Evolutionary conservation across 1,140 invertebrate species (phyloP).

Genomic region (Sycophila sp.): DNA sequence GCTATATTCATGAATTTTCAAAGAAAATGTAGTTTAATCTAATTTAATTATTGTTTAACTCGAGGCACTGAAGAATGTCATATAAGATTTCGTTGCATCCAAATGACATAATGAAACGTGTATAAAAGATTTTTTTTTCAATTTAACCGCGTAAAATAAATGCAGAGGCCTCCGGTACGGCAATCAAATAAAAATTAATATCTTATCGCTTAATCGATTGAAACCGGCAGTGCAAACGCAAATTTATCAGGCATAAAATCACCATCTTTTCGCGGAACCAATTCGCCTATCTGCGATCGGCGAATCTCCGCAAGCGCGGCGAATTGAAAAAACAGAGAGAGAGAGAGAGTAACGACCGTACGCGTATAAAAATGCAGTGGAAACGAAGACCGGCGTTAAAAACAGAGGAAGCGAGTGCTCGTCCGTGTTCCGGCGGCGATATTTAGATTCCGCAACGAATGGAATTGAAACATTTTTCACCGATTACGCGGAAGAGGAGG

Average conservation of each 20-base stretch:
- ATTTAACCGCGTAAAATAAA: too few relatives aligned
- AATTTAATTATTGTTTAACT: too few relatives aligned
- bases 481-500: constrained; percentile 41
- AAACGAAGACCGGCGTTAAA: background rate
- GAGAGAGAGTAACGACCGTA: background rate
- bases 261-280: background rate
- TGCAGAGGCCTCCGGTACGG: too few relatives aligned
- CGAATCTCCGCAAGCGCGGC: background rate
- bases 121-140: too few relatives aligned
- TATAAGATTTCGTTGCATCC: too few relatives aligned
- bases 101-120: too few relatives aligned
- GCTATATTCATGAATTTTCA: too few relatives aligned
- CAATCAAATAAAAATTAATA: background rate
- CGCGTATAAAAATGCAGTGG: too few relatives aligned
- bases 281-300: background rate
- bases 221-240: background rate
- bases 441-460: constrained; percentile 31
- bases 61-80: too few relatives aligned
- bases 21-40: too few relatives aligned
- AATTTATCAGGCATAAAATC: background rate
- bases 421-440: background rate
- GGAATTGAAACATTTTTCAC: constrained; percentile 53
- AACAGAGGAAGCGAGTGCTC: background rate
- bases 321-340: background rate
- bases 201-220: background rate